Conservation (phyloP, 2,797 vertebrate genomes). For the Morus bassanus region DNA sequence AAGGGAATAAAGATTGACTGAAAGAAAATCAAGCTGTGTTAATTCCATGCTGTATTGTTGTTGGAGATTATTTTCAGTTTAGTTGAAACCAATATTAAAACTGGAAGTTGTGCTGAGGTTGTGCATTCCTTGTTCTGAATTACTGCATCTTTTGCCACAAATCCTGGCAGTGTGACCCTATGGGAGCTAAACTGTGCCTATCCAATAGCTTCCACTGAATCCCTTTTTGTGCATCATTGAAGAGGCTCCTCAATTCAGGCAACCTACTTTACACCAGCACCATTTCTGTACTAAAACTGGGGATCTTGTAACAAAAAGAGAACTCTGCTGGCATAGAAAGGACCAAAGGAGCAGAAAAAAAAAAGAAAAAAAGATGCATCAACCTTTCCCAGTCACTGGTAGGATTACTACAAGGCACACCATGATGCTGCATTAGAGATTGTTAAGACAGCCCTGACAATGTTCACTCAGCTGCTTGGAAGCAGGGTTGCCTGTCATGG, state of each 20-base stretch:
- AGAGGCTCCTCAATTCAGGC: background rate
- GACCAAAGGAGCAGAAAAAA: background rate
- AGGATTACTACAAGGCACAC: background rate
- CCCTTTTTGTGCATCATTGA: background rate
- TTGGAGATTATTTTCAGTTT: constrained; percentile 32
- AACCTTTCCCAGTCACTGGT: background rate
- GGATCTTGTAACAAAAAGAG: background rate
- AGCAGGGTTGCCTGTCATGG: background rate
- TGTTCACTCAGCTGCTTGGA: background rate
- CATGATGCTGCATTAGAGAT: background rate
- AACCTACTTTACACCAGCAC: background rate
- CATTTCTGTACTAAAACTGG: background rate
- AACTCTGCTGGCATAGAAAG: background rate
- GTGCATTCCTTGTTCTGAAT: constrained; percentile 26
- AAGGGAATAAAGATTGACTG: background rate
- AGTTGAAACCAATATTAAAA: constrained; percentile 33
- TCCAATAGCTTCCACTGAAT: background rate
- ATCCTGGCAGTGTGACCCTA: background rate
- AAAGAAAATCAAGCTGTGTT: constrained; percentile 31
- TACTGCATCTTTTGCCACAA: background rate
- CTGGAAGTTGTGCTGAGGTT: constrained; percentile 29
- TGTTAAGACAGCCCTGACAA: background rate
- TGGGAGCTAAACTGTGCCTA: background rate
- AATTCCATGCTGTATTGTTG: background rate
- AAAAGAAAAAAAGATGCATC: background rate